Conservation (phyloP, 2,113 vertebrate genomes). For the Syrrhaptes paradoxus region DNA sequence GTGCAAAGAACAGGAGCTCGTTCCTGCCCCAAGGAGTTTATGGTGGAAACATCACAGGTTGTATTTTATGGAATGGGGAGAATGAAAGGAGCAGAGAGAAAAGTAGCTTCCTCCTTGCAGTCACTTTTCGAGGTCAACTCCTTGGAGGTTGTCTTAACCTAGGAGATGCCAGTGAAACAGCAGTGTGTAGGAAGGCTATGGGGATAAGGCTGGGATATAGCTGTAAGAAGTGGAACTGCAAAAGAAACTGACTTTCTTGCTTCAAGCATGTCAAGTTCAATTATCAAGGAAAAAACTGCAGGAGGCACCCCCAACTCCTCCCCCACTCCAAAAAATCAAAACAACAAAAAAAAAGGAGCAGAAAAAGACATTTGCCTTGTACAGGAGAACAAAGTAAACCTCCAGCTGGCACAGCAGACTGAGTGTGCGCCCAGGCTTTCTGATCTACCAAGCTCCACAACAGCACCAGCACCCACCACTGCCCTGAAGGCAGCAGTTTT, state of each 20-base stretch:
- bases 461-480: not conserved
- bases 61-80: not conserved
- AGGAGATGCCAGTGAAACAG: not conserved
- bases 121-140: not conserved
- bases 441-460: not conserved
- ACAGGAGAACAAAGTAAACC: not conserved
- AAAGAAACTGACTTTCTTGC: not conserved
- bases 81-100: not conserved
- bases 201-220: not conserved
- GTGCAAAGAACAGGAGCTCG: not conserved
- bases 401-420: not conserved
- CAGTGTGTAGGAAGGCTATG: accelerated
- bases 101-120: not conserved
- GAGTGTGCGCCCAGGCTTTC: not conserved
- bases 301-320: accelerated
- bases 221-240: not conserved
- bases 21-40: not conserved
- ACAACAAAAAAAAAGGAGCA: too few relatives aligned
- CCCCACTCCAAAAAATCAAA: not conserved
- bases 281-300: not conserved
- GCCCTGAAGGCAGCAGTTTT: not conserved
- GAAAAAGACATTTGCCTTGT: not conserved
- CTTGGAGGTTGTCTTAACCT: not conserved
- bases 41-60: not conserved
- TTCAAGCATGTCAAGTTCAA: not conserved